Evolutionary conservation across 2,113 vertebrate species (phyloP).

Genomic region (Misgurnus mizolepis): DNA sequence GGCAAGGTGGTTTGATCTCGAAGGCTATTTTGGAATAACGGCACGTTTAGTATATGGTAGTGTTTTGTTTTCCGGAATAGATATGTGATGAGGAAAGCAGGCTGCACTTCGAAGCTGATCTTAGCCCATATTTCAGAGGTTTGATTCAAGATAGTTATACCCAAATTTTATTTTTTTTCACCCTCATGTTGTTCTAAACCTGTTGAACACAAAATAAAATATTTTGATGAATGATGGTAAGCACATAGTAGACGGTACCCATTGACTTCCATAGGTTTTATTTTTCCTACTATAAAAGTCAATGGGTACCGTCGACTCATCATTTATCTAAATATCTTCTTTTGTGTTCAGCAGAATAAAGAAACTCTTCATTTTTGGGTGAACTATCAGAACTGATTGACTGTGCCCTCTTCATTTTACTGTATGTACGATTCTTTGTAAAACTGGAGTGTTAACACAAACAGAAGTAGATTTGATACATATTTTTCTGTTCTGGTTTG

Average conservation of each 20-base stretch:
- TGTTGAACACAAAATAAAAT: too few relatives aligned
- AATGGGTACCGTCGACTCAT: too few relatives aligned
- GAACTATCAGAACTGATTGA: conserved; percentile 64
- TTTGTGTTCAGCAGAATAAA: too few relatives aligned
- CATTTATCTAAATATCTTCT: too few relatives aligned
- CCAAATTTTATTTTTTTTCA: too few relatives aligned
- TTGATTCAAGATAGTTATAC: conserved; percentile 18
- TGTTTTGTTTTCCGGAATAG: conserved; percentile 9
- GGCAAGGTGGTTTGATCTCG: conserved; percentile 41
- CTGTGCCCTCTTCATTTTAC: conserved; percentile 36
- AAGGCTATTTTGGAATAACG: conserved; percentile 44
- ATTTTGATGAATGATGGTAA: too few relatives aligned
- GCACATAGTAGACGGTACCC: too few relatives aligned
- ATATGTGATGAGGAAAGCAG: conserved; percentile 16
- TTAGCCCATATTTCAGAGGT: conserved; percentile 35
- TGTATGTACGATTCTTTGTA: conserved; percentile 24
- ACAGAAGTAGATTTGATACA: conserved; percentile 45
- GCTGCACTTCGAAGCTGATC: conserved; percentile 34
- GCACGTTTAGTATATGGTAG: conserved; percentile 9
- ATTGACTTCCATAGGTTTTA: too few relatives aligned
- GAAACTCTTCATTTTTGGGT: too few relatives aligned
- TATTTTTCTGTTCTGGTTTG: conserved; percentile 37
- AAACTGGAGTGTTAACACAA: conserved; percentile 26
- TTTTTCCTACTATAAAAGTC: too few relatives aligned
- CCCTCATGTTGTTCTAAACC: too few relatives aligned